Percentiles rank a stretch among this genome's conserved stretches.
These are phyloP conservation scores for Zootoca vivipara DNA, from an alignment of 2,113 vertebrate genomes.

Conservation along the genomic window DNA sequence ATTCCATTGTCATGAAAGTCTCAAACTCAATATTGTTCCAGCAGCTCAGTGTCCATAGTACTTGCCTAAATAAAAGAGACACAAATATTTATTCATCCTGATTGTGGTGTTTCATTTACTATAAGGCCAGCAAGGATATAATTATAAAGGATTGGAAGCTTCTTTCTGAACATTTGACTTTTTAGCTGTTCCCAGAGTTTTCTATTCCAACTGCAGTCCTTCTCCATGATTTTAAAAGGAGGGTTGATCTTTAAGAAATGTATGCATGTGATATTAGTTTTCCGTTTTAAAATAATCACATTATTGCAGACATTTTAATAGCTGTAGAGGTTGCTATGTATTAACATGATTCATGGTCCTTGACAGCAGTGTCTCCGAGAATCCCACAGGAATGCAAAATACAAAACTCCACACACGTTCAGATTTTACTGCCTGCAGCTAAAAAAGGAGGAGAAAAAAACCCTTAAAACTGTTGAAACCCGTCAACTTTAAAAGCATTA, in stretches of 20 bases:
- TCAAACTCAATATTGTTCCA: constrained; percentile 58
- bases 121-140: constrained; percentile 55
- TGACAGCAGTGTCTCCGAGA: constrained; percentile 86
- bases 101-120: constrained; percentile 60
- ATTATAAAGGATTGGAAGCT: constrained; percentile 63
- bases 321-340: constrained; percentile 86
- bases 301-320: constrained; percentile 89
- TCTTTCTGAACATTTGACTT: constrained; percentile 60
- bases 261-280: constrained; percentile 83
- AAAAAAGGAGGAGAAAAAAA: constrained; percentile 76
- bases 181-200: constrained; percentile 67
- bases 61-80: constrained; percentile 73
- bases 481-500: constrained; percentile 90
- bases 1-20: constrained; percentile 59
- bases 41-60: constrained; percentile 45
- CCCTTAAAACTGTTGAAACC: constrained; percentile 85
- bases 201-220: constrained; percentile 53
- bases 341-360: constrained; percentile 87
- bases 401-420: constrained; percentile 85
- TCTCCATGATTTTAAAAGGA: constrained; percentile 71
- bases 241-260: constrained; percentile 82
- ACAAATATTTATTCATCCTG: constrained; percentile 69
- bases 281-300: constrained; percentile 86
- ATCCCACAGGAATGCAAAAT: constrained; percentile 84
- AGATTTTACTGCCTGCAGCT: constrained; percentile 88